Evolutionary conservation across 2,113 vertebrate genomes (phyloP).

Genomic region (Clarias gariepinus): DNA sequence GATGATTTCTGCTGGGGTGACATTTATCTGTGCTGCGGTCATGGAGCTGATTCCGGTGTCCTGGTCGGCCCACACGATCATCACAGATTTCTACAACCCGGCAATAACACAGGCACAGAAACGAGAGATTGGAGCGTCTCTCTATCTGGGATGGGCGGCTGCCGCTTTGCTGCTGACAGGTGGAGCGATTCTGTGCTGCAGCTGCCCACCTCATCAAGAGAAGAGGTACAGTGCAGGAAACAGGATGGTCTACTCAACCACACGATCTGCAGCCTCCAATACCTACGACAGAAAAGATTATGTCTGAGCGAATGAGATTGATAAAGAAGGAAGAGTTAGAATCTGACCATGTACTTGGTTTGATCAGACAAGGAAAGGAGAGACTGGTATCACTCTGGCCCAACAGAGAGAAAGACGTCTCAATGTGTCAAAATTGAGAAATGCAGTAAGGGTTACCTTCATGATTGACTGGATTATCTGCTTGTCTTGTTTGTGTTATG

Average conservation of each 20-base stretch:
- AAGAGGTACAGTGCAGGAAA: constrained; percentile 73
- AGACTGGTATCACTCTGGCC: constrained; percentile 2
- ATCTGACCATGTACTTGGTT: constrained; percentile 15
- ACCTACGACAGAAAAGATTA: constrained; percentile 81
- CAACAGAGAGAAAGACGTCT: background rate
- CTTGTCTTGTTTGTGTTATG: background rate
- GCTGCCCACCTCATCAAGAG: constrained; percentile 78
- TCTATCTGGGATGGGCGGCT: constrained; percentile 91
- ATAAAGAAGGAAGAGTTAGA: background rate
- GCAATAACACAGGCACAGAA: constrained; percentile 74
- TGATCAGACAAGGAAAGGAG: constrained; percentile 13
- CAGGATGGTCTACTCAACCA: constrained; percentile 78
- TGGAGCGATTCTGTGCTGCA: constrained; percentile 84
- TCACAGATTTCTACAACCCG: constrained; percentile 84
- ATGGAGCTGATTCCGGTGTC: constrained; percentile 85
- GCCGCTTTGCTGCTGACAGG: constrained; percentile 82
- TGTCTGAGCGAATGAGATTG: constrained; percentile 71
- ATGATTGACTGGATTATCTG: background rate
- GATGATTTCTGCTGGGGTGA: constrained; percentile 80
- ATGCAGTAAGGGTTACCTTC: background rate
- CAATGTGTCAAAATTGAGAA: background rate
- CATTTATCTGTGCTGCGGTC: constrained; percentile 79
- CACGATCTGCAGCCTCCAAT: constrained; percentile 70
- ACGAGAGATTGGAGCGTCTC: constrained; percentile 82
- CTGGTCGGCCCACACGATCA: constrained; percentile 87